These are phyloP conservation scores for Ruditapes philippinarum DNA, from an alignment of 1,140 invertebrate genomes.

Conservation along the genomic window DNA sequence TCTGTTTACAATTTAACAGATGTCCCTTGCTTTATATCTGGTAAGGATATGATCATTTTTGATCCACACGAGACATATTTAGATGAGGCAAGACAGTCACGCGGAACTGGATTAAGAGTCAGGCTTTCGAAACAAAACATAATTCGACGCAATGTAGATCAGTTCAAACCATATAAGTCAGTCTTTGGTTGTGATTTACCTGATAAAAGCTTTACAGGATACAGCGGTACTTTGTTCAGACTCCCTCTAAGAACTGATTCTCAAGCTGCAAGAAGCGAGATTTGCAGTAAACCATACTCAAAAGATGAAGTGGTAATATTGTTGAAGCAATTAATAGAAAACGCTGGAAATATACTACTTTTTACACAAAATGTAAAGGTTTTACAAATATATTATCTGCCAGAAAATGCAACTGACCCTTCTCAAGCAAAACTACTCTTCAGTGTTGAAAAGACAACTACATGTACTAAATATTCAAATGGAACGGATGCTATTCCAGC, in stretches of 20 bases:
- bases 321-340: slow-evolving; percentile 66
- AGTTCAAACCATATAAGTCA: slow-evolving; percentile 78
- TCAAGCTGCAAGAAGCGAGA: slow-evolving; percentile 75
- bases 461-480: not conserved
- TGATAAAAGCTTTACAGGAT: slow-evolving; percentile 33
- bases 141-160: slow-evolving; percentile 68
- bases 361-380: slow-evolving; percentile 78
- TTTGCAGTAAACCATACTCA: slow-evolving; percentile 73
- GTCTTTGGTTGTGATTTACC: slow-evolving; percentile 75
- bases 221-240: slow-evolving; percentile 78
- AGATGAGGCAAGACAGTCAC: slow-evolving; percentile 64
- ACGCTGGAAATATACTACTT: slow-evolving; percentile 73
- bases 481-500: not conserved
- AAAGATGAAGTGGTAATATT: slow-evolving; percentile 68
- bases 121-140: slow-evolving; percentile 64
- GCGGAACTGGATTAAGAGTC: slow-evolving; percentile 27
- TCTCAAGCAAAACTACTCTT: slow-evolving; percentile 7
- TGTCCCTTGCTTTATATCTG: slow-evolving; percentile 81
- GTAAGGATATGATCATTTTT: slow-evolving; percentile 80
- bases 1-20: slow-evolving; percentile 84
- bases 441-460: not conserved
- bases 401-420: slow-evolving; percentile 31
- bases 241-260: slow-evolving; percentile 76
- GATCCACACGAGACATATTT: slow-evolving; percentile 81
- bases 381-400: slow-evolving; percentile 73